Evolutionary conservation across 2,113 vertebrate species (phyloP).

Genomic region (Bothrops jararaca): DNA sequence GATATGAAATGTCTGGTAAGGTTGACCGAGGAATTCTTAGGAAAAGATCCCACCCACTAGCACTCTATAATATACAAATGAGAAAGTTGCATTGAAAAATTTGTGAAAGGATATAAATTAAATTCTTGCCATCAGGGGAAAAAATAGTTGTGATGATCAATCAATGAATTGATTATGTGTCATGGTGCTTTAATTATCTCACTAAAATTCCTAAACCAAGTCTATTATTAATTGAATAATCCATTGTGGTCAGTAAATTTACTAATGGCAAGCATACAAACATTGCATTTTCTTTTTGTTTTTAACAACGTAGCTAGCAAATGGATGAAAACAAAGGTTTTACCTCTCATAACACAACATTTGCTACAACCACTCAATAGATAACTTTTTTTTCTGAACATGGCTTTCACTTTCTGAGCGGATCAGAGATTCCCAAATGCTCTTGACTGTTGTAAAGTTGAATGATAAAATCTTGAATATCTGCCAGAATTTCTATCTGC

Average conservation of each 20-base stretch:
- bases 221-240: conserved; percentile 48
- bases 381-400: not conserved
- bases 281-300: conserved; percentile 27
- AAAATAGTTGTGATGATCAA: conserved; percentile 36
- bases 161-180: conserved; percentile 48
- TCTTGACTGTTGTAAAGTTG: not conserved
- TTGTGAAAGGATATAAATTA: conserved; percentile 19
- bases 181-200: conserved; percentile 49
- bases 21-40: not conserved
- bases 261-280: conserved; percentile 29
- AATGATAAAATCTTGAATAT: not conserved
- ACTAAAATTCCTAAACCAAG: conserved; percentile 44
- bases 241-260: conserved; percentile 40
- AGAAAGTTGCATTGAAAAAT: conserved; percentile 27
- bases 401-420: not conserved
- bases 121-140: conserved; percentile 27
- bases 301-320: conserved; percentile 10
- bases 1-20: not conserved
- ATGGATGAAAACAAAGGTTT: not conserved
- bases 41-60: not conserved
- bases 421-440: not conserved
- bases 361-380: not conserved
- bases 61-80: not conserved
- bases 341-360: not conserved
- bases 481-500: not conserved